Conservation (phyloP, 1,140 invertebrate genomes). For the Galleria mellonella region DNA sequence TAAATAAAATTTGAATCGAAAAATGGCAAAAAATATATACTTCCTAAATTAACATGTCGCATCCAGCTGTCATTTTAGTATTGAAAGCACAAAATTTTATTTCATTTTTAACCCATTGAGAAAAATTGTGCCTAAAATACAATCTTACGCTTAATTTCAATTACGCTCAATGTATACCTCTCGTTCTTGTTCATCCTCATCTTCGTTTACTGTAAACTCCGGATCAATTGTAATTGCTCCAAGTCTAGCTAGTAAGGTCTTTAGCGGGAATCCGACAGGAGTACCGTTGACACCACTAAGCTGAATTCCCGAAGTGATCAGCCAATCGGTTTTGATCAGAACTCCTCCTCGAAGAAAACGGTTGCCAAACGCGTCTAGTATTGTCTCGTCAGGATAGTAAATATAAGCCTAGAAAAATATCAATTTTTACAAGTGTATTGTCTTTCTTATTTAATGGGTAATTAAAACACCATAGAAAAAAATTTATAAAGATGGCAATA, state of each 20-base stretch:
- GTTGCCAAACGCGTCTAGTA: slow-evolving; percentile 23
- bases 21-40: no score
- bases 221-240: slow-evolving; percentile 40
- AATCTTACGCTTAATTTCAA: no score
- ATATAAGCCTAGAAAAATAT: slow-evolving; percentile 39
- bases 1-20: no score
- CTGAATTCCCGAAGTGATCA: slow-evolving; percentile 39
- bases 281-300: slow-evolving; percentile 6
- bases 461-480: no score
- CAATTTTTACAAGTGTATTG: slow-evolving; percentile 4
- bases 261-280: slow-evolving; percentile 36
- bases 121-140: no score
- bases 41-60: no score
- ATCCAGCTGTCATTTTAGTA: no score
- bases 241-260: slow-evolving; percentile 48
- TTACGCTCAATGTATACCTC: slow-evolving; percentile 25
- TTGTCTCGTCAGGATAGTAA: slow-evolving; percentile 46
- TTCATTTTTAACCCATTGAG: no score
- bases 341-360: slow-evolving; percentile 40
- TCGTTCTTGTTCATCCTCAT: slow-evolving; percentile 58
- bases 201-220: slow-evolving; percentile 52
- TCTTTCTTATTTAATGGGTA: no score
- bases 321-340: slow-evolving; percentile 40
- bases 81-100: no score
- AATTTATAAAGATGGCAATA: no score